Evolutionary conservation across 2,888 invertebrate genomes (phyloP).

Genomic region (Oscheius sp.): DNA sequence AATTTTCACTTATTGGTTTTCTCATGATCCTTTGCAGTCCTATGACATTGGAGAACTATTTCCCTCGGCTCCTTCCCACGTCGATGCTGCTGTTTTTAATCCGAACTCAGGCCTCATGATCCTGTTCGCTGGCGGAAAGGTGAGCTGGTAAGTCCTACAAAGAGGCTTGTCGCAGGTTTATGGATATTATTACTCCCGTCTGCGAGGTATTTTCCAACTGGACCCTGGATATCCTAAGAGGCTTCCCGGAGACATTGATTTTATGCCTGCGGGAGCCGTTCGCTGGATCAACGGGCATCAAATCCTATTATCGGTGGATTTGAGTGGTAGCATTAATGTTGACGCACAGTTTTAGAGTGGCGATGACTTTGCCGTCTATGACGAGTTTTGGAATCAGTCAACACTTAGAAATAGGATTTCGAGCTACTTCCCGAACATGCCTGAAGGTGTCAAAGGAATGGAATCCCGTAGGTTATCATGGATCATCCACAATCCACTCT

Average conservation of each 20-base stretch:
- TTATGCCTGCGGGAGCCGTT: conserved; percentile 64
- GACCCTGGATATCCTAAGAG: conserved; percentile 66
- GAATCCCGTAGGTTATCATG: conserved; percentile 44
- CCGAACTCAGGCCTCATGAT: conserved; percentile 62
- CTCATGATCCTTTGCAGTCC: conserved; percentile 28
- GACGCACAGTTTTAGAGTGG: conserved; percentile 49
- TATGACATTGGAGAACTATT: conserved; percentile 58
- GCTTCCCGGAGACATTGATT: conserved; percentile 59
- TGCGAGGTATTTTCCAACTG: conserved; percentile 56
- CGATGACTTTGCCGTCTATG: conserved; percentile 68
- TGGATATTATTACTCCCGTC: conserved; percentile 61
- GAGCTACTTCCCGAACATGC: conserved; percentile 67
- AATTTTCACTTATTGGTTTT: neutral
- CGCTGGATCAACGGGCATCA: conserved; percentile 70
- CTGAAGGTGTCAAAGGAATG: conserved; percentile 60
- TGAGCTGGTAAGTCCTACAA: neutral
- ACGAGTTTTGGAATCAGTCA: conserved; percentile 71
- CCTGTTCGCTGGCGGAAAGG: conserved; percentile 59
- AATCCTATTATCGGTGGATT: conserved; percentile 60
- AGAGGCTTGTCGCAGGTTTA: conserved; percentile 56
- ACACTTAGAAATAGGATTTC: conserved; percentile 61
- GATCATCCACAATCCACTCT: too few relatives aligned
- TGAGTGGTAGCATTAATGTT: neutral
- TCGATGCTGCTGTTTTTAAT: conserved; percentile 56
- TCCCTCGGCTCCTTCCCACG: conserved; percentile 52